Evolutionary conservation across 2,888 invertebrate species (phyloP).

Genomic region (Oligia latruncula): DNA sequence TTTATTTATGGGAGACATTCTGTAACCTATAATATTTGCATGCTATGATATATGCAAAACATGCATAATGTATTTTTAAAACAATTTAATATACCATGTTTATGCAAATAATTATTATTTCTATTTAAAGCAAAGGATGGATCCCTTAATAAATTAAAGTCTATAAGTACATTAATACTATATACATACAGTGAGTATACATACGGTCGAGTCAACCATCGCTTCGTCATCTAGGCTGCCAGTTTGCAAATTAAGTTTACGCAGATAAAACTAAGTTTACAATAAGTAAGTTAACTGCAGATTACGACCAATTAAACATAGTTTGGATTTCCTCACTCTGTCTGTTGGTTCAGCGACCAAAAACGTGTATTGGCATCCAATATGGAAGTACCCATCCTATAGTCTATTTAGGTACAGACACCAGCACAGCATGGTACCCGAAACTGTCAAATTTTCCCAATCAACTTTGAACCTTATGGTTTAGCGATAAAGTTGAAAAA

Average conservation of each 20-base stretch:
- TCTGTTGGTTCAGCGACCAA: background rate
- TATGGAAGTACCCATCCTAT: background rate
- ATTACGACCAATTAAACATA: background rate
- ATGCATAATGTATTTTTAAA: no score
- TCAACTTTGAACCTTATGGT: no score
- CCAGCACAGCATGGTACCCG: no score
- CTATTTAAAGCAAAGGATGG: no score
- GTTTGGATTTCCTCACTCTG: background rate
- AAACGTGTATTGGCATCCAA: background rate
- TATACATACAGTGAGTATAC: background rate
- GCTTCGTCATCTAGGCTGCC: background rate
- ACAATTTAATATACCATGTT: no score
- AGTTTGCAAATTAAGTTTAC: constrained; percentile 12
- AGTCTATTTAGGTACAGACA: background rate
- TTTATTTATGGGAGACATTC: no score
- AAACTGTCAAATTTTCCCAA: no score
- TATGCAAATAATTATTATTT: no score
- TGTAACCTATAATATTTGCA: no score
- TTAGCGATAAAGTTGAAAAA: no score
- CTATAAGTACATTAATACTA: no score
- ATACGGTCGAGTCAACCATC: background rate
- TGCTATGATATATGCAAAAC: no score
- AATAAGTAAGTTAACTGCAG: background rate
- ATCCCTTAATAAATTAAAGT: background rate
- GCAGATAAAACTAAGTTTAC: constrained; percentile 8